phyloP scores from a whole-genome alignment of 2,113 vertebrate genomes.

The Zapus hudsonius region DNA sequence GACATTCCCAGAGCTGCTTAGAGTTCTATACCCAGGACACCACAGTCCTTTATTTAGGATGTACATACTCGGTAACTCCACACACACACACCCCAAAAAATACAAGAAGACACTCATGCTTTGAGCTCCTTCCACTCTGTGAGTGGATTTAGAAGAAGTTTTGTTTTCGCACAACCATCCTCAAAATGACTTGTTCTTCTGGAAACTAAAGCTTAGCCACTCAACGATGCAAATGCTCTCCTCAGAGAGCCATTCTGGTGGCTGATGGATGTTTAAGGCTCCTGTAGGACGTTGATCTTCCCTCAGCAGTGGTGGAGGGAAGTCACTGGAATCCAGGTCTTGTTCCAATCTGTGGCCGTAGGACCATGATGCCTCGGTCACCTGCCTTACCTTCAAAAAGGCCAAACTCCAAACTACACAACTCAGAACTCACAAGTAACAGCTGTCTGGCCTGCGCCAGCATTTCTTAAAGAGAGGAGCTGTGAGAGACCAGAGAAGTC shows the following conservation, averaged over 20 bases:
- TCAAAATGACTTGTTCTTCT: neutral
- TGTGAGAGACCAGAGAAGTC: conserved; percentile 41
- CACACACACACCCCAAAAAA: neutral
- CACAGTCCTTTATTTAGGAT: neutral
- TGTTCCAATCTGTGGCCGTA: no score
- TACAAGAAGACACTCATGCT: accelerated
- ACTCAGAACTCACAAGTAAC: neutral
- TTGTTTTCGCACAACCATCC: neutral
- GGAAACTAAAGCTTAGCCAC: neutral
- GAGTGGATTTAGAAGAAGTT: neutral
- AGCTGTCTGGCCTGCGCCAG: conserved; percentile 18
- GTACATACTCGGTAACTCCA: neutral
- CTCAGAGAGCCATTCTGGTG: neutral
- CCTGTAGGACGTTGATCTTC: accelerated
- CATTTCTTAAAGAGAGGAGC: conserved; percentile 9
- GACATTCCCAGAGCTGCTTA: neutral
- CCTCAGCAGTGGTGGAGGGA: neutral
- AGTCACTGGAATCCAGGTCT: neutral
- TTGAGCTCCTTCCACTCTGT: neutral
- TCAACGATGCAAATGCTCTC: neutral
- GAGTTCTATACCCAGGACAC: neutral
- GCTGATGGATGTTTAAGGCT: neutral
- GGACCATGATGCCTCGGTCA: neutral
- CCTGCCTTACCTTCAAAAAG: conserved; percentile 2
- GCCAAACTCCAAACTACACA: neutral